Conservation (phyloP, 2,888 invertebrate species). For the Callosobruchus maculatus region DNA sequence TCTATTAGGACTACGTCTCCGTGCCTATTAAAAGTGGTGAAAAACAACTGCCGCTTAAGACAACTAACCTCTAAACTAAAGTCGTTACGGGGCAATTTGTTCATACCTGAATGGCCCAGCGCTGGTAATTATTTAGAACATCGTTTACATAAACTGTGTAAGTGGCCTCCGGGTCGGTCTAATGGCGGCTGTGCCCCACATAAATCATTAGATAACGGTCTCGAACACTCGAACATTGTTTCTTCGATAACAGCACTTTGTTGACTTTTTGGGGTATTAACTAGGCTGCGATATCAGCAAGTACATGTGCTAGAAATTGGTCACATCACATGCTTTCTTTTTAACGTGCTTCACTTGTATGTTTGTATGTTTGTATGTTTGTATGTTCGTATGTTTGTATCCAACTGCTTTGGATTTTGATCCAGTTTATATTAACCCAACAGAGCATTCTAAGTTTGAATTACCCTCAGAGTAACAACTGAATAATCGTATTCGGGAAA, state of each 20-base stretch:
- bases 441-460: too few relatives aligned
- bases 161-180: constrained; percentile 27
- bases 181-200: constrained; percentile 36
- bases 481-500: too few relatives aligned
- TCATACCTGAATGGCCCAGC: constrained; percentile 21
- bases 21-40: too few relatives aligned
- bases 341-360: too few relatives aligned
- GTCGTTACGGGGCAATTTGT: constrained; percentile 35
- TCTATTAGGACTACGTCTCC: too few relatives aligned
- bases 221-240: neutral
- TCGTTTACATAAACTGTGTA: constrained; percentile 36
- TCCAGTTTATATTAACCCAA: too few relatives aligned
- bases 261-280: neutral
- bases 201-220: constrained; percentile 40
- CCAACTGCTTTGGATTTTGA: too few relatives aligned
- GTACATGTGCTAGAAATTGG: too few relatives aligned
- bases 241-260: neutral
- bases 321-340: too few relatives aligned
- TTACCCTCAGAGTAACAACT: too few relatives aligned
- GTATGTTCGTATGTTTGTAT: too few relatives aligned
- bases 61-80: constrained; percentile 23
- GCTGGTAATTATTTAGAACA: constrained; percentile 35
- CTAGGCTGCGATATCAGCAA: neutral
- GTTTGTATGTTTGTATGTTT: too few relatives aligned
- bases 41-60: neutral